Conservation (phyloP, 2,888 invertebrate species). For the Ophraella communa region DNA sequence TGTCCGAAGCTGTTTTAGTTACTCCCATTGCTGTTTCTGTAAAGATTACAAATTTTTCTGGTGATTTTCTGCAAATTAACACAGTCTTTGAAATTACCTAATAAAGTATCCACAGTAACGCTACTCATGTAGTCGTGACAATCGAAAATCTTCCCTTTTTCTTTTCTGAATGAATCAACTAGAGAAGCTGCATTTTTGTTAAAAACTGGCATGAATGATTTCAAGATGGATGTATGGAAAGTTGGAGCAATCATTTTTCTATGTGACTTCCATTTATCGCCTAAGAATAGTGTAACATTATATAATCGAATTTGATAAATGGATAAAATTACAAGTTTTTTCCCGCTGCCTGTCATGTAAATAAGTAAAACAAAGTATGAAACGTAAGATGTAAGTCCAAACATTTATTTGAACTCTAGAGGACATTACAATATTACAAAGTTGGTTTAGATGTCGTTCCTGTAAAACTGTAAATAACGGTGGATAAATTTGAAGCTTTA, state of each 20-base stretch:
- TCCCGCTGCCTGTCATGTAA: too few relatives aligned
- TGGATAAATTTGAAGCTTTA: too few relatives aligned
- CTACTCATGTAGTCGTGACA: conserved; percentile 63
- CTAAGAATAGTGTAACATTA: conserved; percentile 46
- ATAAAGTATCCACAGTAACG: conserved; percentile 62
- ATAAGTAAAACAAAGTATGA: too few relatives aligned
- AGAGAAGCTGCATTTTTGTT: conserved; percentile 60
- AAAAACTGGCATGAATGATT: conserved; percentile 63
- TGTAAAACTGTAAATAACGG: too few relatives aligned
- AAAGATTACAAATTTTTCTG: neutral
- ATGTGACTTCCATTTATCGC: conserved; percentile 62
- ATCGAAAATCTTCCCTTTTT: conserved; percentile 61
- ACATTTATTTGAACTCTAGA: too few relatives aligned
- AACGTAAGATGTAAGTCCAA: too few relatives aligned
- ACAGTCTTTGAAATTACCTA: conserved; percentile 47
- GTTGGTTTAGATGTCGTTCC: too few relatives aligned
- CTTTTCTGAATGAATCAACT: conserved; percentile 55
- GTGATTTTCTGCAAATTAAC: neutral
- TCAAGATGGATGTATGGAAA: conserved; percentile 62
- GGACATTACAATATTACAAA: too few relatives aligned
- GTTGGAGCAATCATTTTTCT: conserved; percentile 64
- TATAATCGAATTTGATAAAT: too few relatives aligned
- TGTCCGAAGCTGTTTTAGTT: conserved; percentile 58
- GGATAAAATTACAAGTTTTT: too few relatives aligned
- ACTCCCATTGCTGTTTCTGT: conserved; percentile 67